phyloP scores from a whole-genome alignment of 2,797 vertebrate species.

The Danionella dracula region DNA sequence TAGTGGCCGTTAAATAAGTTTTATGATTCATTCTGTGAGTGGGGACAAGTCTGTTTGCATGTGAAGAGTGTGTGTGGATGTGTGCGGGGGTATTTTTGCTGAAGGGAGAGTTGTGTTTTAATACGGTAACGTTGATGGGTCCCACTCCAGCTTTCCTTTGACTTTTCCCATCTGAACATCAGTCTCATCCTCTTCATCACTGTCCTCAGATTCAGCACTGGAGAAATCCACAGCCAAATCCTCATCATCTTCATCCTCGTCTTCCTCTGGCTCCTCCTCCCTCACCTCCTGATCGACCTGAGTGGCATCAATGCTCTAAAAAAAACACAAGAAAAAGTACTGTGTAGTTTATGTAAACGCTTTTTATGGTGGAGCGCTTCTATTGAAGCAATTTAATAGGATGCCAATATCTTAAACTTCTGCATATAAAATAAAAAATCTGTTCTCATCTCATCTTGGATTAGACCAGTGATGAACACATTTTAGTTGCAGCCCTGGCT shows the following conservation, averaged over 20 bases:
- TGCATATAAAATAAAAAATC: too few relatives aligned
- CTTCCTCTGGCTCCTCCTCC: slow-evolving; percentile 51
- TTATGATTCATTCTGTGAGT: slow-evolving; percentile 16
- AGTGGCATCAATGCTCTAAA: slow-evolving; percentile 78
- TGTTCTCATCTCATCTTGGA: too few relatives aligned
- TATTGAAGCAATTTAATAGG: too few relatives aligned
- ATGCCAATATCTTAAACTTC: too few relatives aligned
- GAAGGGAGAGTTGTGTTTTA: not conserved
- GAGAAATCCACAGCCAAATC: slow-evolving; percentile 77
- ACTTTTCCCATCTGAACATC: slow-evolving; percentile 64
- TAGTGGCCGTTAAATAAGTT: slow-evolving; percentile 20
- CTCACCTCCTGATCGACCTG: slow-evolving; percentile 50
- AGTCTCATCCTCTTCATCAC: slow-evolving; percentile 74
- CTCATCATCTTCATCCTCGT: slow-evolving; percentile 64
- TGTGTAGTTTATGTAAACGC: too few relatives aligned
- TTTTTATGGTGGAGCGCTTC: too few relatives aligned
- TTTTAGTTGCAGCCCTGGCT: too few relatives aligned
- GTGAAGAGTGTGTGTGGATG: slow-evolving; percentile 26
- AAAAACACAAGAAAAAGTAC: not conserved
- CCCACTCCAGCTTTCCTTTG: slow-evolving; percentile 84
- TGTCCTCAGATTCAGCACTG: slow-evolving; percentile 84
- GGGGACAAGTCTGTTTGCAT: not conserved
- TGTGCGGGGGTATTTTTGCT: not conserved
- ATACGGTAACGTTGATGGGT: slow-evolving; percentile 66
- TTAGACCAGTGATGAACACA: too few relatives aligned